Base-by-base conservation (phyloP, 2,113 vertebrate genomes). In the Ochotona princeps region DNA sequence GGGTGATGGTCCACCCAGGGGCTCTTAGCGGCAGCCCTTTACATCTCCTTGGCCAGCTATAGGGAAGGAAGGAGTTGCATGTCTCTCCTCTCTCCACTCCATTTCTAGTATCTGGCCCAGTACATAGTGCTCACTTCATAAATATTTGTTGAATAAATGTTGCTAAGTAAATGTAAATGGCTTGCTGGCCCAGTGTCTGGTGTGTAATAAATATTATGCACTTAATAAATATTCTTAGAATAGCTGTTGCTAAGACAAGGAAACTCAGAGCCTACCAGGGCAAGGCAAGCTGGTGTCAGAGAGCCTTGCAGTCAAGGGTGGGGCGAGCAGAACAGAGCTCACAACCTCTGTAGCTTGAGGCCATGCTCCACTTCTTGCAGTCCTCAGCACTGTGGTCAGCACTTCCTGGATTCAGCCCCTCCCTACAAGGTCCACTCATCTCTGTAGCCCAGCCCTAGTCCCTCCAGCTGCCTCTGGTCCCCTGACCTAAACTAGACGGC, bases 221-320 rank as follows among this genome's bases (percentile, higher is more conserved):
- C 90, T 87, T 49, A 18, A 88, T 91, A 87, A 63, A 87, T 57
- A 49, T 84, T 78, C 61, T 28, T 23, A 14, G 79, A 82, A 72
- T 9, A 14, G 20, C 25, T 18, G 38, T 18, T 18, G 18, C 70
- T 54, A 25, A 88, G 83, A 83, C 70, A 85, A 23, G 18, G 70
- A 67, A 69, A 74, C 20, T 89, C 30, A 3, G 49, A 1, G 66
- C 35, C 38, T 6, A 1, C 17, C 28, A 5, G 0, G 0, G n/a
- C n/a, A 17, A 38, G 87, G 69, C 70, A 72, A 47, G 44, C 28
- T 28, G 5, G 20, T 63, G 28, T 21, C 54, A 5, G 47, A 60
- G 54, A 84, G 61, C 20, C 73, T 30, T 44, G 57, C 51, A 51
- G 74, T 28, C 1, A 28, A 89, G 26, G 28, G 23, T 0, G 0